A percentile compares a stretch with the other conserved stretches of the same genome.
Conservation (phyloP, 1,140 invertebrate species). For the Apis mellifera region DNA sequence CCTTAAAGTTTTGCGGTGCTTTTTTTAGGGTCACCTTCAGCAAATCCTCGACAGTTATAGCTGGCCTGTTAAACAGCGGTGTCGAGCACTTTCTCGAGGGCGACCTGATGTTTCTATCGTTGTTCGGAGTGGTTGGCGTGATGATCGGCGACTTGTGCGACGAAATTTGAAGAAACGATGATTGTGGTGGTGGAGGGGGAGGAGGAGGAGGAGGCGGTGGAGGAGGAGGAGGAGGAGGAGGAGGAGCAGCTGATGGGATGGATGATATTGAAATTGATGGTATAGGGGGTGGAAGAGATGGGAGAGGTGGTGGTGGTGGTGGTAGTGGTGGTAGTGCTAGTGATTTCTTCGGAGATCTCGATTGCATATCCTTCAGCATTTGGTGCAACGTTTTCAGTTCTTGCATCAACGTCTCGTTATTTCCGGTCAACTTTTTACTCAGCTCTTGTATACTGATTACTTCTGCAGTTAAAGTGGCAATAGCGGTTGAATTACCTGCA, state of each 20-base stretch:
- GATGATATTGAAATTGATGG: background rate
- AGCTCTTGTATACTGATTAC: conserved; percentile 46
- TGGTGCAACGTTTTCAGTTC: conserved; percentile 61
- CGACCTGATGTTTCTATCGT: conserved; percentile 42
- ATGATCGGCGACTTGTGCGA: background rate
- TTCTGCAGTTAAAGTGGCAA: conserved; percentile 59
- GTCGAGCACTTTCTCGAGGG: conserved; percentile 65
- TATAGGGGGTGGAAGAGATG: conserved; percentile 5
- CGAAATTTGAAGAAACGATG: conserved; percentile 39
- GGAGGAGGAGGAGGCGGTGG: conserved; percentile 30
- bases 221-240: conserved; percentile 13
- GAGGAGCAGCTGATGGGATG: conserved; percentile 7
- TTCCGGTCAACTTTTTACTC: conserved; percentile 56
- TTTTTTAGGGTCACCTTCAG: conserved; percentile 76
- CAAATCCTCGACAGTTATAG: conserved; percentile 76
- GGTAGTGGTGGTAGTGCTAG: conserved; percentile 1
- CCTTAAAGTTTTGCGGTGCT: conserved; percentile 64
- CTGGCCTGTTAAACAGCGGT: conserved; percentile 61
- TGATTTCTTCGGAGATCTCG: conserved; percentile 29
- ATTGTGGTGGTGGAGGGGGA: conserved; percentile 2
- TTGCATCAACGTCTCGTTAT: conserved; percentile 51
- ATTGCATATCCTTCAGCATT: conserved; percentile 45
- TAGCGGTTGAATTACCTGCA: conserved; percentile 42
- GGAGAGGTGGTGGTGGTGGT: background rate
- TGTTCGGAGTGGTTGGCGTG: conserved; percentile 50